Evolutionary conservation across 2,113 vertebrate genomes (phyloP), one percentile per base, ranked within the genome.

Genomic region (Ancistrus triradiatus): DNA sequence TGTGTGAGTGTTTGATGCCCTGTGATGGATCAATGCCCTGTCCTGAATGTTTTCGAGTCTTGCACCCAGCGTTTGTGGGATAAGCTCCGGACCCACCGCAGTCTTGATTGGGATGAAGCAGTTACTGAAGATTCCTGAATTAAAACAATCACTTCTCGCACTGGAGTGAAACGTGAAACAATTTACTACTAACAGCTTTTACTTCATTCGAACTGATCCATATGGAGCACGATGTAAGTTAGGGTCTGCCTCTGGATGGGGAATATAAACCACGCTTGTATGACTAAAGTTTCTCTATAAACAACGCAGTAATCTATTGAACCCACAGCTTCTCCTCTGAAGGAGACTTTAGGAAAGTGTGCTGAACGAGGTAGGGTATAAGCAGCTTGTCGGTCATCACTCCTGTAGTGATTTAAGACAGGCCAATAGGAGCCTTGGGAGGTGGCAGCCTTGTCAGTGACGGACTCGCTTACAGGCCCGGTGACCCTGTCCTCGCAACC

Each of bases 401-500:
- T 74, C 72, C 72, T 56, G 72, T 19, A 18, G 60, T 68, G 70
- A 68, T 74, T 69, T 58, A 69, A 69, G 56, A 60, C 66, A 55
- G 49, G 61, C 71, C 56, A 55, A 73, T 69, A 51, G 56, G 71
- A 73, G 71, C 66, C 66, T 74, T 69, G 66, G 66, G 61, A 74
- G 22, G 66, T 60, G 49, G 59, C 56, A 56, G 66, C 42, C 72
- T 73, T 63, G 50, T 74, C 72, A 74, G 55, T 74, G 72, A 69
- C 72, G 72, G 61, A 59, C 72, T 69, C 66, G 38, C 72, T 74
- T 74, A 74, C 72, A 59, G 66, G 65, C 65, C 40, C 18, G 48
- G 70, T 73, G 70, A 74, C 72, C 72, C 72, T 74, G 72, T 74
- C 72, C 57, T 64, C 57, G 40, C 61, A 63, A 69, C 61, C 91